Evolutionary conservation across 2,888 invertebrate species (phyloP).

Genomic region (Xestia xanthographa): DNA sequence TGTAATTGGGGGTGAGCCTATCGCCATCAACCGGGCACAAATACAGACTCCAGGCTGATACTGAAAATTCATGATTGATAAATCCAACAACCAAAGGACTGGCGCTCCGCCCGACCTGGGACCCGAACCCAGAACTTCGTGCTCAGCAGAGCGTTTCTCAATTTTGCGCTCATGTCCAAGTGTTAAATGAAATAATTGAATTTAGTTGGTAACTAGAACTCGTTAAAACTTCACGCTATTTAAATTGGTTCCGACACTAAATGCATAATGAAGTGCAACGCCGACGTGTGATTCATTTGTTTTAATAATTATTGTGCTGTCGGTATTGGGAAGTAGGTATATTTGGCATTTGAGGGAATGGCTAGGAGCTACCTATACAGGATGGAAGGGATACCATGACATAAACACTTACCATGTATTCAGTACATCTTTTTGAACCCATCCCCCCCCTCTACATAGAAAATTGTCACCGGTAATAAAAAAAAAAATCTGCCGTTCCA

Average conservation of each 20-base stretch:
- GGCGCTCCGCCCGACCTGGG: neutral
- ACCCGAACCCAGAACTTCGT: neutral
- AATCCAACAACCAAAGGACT: neutral
- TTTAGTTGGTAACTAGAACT: neutral
- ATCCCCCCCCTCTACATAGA: no score
- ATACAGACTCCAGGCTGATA: neutral
- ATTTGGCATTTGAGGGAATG: neutral
- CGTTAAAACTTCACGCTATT: neutral
- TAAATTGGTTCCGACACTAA: conserved; percentile 33
- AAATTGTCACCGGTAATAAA: no score
- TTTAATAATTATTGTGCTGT: conserved; percentile 2
- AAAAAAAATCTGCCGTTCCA: no score
- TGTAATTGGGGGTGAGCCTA: neutral
- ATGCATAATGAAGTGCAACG: conserved; percentile 17
- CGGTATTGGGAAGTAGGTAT: neutral
- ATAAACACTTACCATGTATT: no score
- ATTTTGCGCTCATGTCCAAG: neutral
- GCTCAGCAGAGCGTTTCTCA: neutral
- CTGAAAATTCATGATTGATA: neutral
- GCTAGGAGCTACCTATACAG: neutral
- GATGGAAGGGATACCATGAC: no score
- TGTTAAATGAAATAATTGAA: neutral
- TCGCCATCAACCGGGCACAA: neutral
- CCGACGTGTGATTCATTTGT: neutral
- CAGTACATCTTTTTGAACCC: no score